Conservation (phyloP, 2,113 vertebrate species). For the Toxotes jaculatrix region DNA sequence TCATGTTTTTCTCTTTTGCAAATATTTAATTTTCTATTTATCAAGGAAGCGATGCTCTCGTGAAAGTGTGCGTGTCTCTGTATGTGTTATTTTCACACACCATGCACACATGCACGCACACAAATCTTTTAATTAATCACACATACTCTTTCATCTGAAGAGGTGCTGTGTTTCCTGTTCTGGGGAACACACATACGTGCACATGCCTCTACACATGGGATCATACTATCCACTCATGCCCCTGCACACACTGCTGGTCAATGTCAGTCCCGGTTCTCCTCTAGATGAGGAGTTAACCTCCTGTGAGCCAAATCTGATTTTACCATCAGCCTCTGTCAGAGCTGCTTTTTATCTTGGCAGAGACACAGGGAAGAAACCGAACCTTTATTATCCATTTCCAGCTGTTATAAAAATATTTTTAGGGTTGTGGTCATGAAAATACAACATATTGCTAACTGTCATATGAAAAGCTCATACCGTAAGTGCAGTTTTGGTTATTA, state of each 20-base stretch:
- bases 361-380: conserved; percentile 29
- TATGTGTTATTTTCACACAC: neutral
- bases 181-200: conserved; percentile 2
- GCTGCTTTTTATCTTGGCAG: conserved; percentile 58
- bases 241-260: conserved; percentile 50
- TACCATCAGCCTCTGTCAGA: conserved; percentile 68
- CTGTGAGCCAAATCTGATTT: conserved; percentile 72
- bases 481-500: conserved; percentile 61
- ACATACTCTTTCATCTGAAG: conserved; percentile 38
- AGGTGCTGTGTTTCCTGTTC: conserved; percentile 50
- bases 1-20: conserved; percentile 34
- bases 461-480: conserved; percentile 54
- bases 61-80: neutral
- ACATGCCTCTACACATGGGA: conserved; percentile 19
- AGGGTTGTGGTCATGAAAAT: conserved; percentile 67
- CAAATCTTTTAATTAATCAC: conserved; percentile 52
- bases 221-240: conserved; percentile 23
- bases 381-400: conserved; percentile 70
- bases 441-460: conserved; percentile 66
- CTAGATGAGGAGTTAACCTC: conserved; percentile 66
- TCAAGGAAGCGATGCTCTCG: neutral
- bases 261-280: conserved; percentile 54
- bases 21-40: conserved; percentile 33
- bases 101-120: neutral
- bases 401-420: conserved; percentile 72